Conservation (phyloP, 2,113 vertebrate species). For the Semnornis frantzii region DNA sequence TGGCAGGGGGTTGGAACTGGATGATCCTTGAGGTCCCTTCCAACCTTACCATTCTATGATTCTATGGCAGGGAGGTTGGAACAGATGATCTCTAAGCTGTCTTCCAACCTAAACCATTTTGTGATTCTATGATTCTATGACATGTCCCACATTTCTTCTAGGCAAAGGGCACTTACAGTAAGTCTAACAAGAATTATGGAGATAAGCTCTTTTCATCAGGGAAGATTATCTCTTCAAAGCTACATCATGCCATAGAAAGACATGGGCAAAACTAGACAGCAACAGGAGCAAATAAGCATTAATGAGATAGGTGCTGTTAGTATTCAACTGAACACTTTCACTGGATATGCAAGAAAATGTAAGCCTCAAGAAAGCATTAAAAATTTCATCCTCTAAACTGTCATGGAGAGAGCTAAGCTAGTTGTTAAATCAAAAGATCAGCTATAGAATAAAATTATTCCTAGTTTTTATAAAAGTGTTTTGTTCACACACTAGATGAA, state of each 20-base stretch:
- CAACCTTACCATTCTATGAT: no score
- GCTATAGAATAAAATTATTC: neutral
- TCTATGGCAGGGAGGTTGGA: no score
- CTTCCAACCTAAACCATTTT: no score
- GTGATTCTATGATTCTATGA: no score
- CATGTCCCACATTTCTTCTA: neutral
- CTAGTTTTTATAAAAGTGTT: neutral
- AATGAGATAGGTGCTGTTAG: neutral
- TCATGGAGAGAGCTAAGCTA: neutral
- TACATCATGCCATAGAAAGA: neutral
- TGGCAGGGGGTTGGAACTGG: no score
- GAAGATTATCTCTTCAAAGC: neutral
- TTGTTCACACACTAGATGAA: neutral
- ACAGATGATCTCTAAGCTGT: no score
- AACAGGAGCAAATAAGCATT: neutral
- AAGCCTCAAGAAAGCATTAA: slow-evolving; percentile 7
- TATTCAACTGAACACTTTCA: neutral
- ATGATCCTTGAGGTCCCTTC: no score
- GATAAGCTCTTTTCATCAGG: neutral
- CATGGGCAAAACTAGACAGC: neutral
- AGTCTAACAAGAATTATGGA: neutral
- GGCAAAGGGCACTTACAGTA: neutral
- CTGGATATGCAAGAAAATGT: neutral
- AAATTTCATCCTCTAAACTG: neutral
- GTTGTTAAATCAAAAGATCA: neutral